Base-by-base conservation (phyloP, 2,797 vertebrate species). In the Oophaga sylvatica region DNA sequence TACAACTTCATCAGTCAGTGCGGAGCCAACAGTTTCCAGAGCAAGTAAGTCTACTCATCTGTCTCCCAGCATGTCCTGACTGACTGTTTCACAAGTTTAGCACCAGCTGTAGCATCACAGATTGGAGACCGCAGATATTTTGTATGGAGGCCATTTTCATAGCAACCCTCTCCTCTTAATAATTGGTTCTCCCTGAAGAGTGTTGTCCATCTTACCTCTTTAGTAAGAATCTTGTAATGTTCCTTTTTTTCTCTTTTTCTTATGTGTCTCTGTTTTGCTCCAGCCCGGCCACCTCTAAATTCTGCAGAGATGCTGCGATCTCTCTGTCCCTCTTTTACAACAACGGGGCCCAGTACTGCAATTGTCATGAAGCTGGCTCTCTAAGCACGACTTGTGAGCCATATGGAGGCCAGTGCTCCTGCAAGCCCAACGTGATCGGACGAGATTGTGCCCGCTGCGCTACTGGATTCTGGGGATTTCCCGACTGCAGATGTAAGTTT, bases 1-100 rank as follows among this genome's bases (percentile, higher is more conserved):
- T 99, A 99, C 0, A 96, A 98, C 92, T 99, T 99, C 91, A 98
- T 99, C 93, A 99, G 96, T 93, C 97, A 89, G 91, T 99, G 98
- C 0, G 96, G 97, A 45, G 91, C 95, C 88, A 97, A 97, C 84
- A 96, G 97, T 91, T 99, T 99, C 92, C 93, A 96, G 87, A 93
- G 99, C 93, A 96, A 95, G 98, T 99, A 91, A 91, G 95, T 48
- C 29, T 62, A 8, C 9, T 78, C 29, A 15, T 13, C 68, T 31
- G 26, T 31, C 10, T 68, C 26, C 65, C n/a, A 29, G n/a, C 22
- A 67, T 26, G n/a, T 26, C n/a, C 63, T 13, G 63, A 26, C n/a
- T 26, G n/a, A 12, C 48, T 53, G 8, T 8, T 53, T 8, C 48
- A 9, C 48, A 53, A 53, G 10, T 26, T n/a, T n/a, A 63, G 60